phyloP scores from a whole-genome alignment of 92 coral and sea anemone species.

The Siderastrea radians region DNA sequence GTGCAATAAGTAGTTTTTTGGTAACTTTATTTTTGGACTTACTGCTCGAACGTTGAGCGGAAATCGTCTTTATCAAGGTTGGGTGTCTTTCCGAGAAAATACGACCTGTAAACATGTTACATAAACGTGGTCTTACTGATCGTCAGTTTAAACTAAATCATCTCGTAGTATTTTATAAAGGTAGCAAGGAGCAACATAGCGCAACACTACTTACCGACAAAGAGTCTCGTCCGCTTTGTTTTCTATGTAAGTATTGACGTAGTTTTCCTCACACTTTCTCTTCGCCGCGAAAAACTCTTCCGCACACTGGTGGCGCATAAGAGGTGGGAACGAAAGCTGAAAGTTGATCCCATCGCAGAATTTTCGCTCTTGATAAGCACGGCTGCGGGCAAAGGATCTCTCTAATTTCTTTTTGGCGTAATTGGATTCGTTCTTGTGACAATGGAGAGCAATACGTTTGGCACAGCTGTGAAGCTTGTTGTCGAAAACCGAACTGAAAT shows the following conservation, averaged over 20 bases:
- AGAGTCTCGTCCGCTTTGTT: conserved; percentile 26
- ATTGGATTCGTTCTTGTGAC: background rate
- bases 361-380: background rate
- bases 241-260: background rate
- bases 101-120: no score
- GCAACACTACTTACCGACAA: conserved; percentile 1
- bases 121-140: no score
- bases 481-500: background rate
- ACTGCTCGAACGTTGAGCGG: no score
- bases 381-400: background rate
- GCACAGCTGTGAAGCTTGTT: conserved; percentile 12
- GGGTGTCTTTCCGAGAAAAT: no score
- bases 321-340: background rate
- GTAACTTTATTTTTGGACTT: no score
- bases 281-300: background rate
- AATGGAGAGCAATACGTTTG: background rate
- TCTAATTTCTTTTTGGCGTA: conserved; percentile 5
- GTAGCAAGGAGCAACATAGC: no score
- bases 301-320: background rate
- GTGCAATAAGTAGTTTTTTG: no score
- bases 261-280: background rate
- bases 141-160: no score
- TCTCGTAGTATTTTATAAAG: no score
- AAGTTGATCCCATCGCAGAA: conserved; percentile 24
- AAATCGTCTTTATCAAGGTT: no score